These are phyloP conservation scores for Mesitornis unicolor DNA, from an alignment of 2,113 vertebrate species.

Conservation along the genomic window DNA sequence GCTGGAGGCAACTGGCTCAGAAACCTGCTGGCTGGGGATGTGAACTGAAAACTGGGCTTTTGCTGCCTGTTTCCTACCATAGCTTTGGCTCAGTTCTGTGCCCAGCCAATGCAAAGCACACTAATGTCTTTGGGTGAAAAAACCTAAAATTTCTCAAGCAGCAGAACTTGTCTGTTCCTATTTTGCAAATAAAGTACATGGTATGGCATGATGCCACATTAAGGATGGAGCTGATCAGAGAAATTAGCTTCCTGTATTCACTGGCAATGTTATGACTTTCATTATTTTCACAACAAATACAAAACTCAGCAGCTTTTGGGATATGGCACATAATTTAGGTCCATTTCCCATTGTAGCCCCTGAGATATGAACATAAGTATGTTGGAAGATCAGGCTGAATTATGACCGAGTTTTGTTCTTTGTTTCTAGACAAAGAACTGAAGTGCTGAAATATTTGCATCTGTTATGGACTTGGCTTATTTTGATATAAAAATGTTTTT, in stretches of 20 bases:
- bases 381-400: background rate
- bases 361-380: background rate
- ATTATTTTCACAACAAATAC: background rate
- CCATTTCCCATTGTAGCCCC: background rate
- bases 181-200: slow-evolving; percentile 7
- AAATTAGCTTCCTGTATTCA: slow-evolving; percentile 14
- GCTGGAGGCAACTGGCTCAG: background rate
- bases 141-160: background rate
- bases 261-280: background rate
- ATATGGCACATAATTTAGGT: background rate
- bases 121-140: background rate
- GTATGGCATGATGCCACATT: background rate
- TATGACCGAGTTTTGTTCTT: background rate
- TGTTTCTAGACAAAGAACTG: slow-evolving; percentile 24
- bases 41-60: background rate
- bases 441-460: background rate
- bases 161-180: background rate
- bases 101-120: background rate
- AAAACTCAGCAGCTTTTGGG: background rate
- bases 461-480: background rate
- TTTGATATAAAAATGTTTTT: background rate
- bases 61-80: background rate
- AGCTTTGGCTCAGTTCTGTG: background rate
- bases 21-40: background rate
- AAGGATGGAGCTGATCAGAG: background rate